These are phyloP conservation scores for Adrianichthys oophorus DNA, from an alignment of 2,797 vertebrate species.

Conservation along the genomic window DNA sequence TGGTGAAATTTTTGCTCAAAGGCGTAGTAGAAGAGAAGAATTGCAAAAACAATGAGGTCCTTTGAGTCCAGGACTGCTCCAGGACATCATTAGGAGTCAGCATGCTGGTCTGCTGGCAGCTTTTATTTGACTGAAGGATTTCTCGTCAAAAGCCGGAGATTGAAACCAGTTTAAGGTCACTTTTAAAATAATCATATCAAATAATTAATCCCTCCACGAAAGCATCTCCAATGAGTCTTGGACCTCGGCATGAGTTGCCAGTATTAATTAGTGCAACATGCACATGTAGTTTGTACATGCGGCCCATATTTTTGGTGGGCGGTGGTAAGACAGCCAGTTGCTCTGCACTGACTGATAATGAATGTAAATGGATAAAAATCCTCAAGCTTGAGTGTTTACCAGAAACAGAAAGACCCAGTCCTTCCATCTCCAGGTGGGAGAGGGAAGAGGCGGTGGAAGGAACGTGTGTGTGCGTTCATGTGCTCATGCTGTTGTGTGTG, in stretches of 20 bases:
- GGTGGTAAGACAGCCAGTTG: constrained; percentile 51
- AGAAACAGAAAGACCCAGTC: constrained; percentile 40
- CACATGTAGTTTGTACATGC: constrained; percentile 30
- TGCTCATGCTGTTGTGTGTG: no score
- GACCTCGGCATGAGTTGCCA: constrained; percentile 12
- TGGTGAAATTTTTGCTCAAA: no score
- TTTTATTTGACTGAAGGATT: background rate
- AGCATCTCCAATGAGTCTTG: constrained; percentile 16
- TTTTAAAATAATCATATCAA: constrained; percentile 5
- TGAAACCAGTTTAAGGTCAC: background rate
- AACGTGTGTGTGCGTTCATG: constrained; percentile 57
- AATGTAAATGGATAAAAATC: constrained; percentile 70
- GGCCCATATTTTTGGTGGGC: constrained; percentile 70
- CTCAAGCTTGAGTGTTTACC: constrained; percentile 38
- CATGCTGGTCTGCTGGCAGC: background rate
- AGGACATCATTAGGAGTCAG: background rate
- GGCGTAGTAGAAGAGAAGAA: no score
- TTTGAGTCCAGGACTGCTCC: no score
- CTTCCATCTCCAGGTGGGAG: constrained; percentile 54
- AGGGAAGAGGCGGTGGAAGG: constrained; percentile 45
- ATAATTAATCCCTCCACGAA: background rate
- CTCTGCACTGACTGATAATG: constrained; percentile 43
- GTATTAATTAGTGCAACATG: constrained; percentile 43
- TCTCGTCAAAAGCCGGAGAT: background rate
- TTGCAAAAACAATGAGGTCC: no score